Conservation (phyloP, 2,113 vertebrate genomes). For the Podilymbus podiceps region DNA sequence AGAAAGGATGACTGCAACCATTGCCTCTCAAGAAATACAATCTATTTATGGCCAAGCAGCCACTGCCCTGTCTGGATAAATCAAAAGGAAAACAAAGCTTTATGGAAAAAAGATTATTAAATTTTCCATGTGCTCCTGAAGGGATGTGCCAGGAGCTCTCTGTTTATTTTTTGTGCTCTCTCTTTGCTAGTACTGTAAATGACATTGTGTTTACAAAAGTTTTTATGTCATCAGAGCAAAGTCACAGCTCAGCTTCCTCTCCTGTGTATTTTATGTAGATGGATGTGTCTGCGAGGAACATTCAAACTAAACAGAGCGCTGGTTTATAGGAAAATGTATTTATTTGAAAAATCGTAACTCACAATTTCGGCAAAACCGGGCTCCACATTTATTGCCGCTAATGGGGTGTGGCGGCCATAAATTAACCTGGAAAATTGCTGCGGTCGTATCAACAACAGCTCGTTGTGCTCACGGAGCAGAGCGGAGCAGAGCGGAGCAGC, state of each 20-base stretch:
- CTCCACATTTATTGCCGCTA: constrained; percentile 74
- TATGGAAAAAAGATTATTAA: constrained; percentile 75
- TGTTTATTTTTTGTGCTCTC: constrained; percentile 54
- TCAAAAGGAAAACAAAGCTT: constrained; percentile 68
- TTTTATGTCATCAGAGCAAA: constrained; percentile 79
- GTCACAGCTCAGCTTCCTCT: constrained; percentile 77
- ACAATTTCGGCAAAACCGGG: constrained; percentile 74
- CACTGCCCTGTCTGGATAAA: constrained; percentile 54
- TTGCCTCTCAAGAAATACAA: constrained; percentile 29
- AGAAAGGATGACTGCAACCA: neutral
- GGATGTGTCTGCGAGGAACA: constrained; percentile 71
- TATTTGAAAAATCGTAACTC: constrained; percentile 82
- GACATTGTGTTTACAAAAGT: constrained; percentile 79
- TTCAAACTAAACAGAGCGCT: constrained; percentile 74
- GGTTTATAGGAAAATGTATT: constrained; percentile 80
- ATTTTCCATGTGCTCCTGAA: constrained; percentile 69
- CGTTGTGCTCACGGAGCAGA: constrained; percentile 38
- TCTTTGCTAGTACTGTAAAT: constrained; percentile 58
- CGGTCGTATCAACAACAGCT: constrained; percentile 15
- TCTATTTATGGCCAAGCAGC: constrained; percentile 70
- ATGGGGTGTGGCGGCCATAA: constrained; percentile 67
- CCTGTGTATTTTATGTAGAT: constrained; percentile 75
- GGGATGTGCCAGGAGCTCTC: constrained; percentile 34
- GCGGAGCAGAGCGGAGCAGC: neutral
- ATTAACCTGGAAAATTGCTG: constrained; percentile 63